A percentile compares a stretch with the other conserved stretches of the same genome.
phyloP scores from a whole-genome alignment of 2,113 vertebrate genomes.

The Crocuta crocuta region DNA sequence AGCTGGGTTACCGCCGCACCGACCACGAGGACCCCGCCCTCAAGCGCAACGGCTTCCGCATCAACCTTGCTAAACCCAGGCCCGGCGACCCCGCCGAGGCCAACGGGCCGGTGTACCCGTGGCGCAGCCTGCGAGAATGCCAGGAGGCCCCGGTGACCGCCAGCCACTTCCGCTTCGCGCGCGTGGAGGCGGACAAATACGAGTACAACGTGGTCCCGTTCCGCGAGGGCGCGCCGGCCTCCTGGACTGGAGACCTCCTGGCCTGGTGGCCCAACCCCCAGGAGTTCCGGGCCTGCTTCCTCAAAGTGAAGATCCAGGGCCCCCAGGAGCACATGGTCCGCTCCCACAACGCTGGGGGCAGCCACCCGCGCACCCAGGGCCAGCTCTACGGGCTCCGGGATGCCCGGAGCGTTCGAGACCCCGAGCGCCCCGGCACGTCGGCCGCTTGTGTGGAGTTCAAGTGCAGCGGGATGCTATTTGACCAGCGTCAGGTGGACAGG shows the following conservation, averaged over 20 bases:
- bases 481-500: conserved; percentile 92
- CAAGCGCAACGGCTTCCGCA: conserved; percentile 95
- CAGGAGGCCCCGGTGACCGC: conserved; percentile 91
- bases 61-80: conserved; percentile 96
- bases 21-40: conserved; percentile 93
- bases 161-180: conserved; percentile 96
- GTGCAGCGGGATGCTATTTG: conserved; percentile 97
- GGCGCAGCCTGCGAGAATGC: conserved; percentile 91
- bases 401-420: conserved; percentile 93
- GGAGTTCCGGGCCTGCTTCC: conserved; percentile 97
- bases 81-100: conserved; percentile 91
- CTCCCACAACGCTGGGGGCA: conserved; percentile 92
- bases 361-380: conserved; percentile 90
- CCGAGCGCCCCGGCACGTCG: conserved; percentile 85
- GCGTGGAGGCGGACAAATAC: conserved; percentile 96
- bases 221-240: conserved; percentile 93
- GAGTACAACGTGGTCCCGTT: conserved; percentile 98
- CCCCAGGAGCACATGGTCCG: conserved; percentile 95
- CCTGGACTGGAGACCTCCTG: conserved; percentile 95
- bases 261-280: conserved; percentile 99
- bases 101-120: conserved; percentile 95
- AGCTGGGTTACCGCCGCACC: conserved; percentile 92
- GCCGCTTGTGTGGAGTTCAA: conserved; percentile 97
- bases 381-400: conserved; percentile 97
- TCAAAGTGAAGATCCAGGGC: conserved; percentile 95